Conservation (phyloP, 2,113 vertebrate species). For the Lophius piscatorius region DNA sequence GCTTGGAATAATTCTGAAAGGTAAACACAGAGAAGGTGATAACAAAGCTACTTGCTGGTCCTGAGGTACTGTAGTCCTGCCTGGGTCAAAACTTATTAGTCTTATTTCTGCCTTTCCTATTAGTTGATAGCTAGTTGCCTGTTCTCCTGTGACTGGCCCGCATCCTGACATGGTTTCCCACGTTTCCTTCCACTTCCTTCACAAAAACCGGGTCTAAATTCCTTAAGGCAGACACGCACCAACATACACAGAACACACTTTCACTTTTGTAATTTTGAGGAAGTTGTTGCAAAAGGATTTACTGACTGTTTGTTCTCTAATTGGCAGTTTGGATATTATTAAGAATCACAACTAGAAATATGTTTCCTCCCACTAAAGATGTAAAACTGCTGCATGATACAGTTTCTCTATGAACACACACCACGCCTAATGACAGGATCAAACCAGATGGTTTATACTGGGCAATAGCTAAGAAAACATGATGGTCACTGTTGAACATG, state of each 20-base stretch:
- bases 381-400: slow-evolving; percentile 24
- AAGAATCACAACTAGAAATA: slow-evolving; percentile 32
- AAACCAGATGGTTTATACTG: slow-evolving; percentile 31
- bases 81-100: slow-evolving; percentile 33
- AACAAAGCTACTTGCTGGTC: too few relatives aligned
- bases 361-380: slow-evolving; percentile 16
- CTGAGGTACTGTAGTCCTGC: too few relatives aligned
- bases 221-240: slow-evolving; percentile 20
- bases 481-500: slow-evolving; percentile 15
- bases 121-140: slow-evolving; percentile 60
- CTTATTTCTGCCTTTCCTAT: slow-evolving; percentile 51
- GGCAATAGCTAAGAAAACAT: slow-evolving; percentile 22
- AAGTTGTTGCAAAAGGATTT: slow-evolving; percentile 44
- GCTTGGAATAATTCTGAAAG: too few relatives aligned
- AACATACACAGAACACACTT: slow-evolving; percentile 18
- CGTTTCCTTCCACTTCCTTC: slow-evolving; percentile 50
- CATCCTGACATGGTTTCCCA: slow-evolving; percentile 49
- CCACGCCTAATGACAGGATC: slow-evolving; percentile 8
- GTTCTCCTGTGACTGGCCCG: slow-evolving; percentile 59
- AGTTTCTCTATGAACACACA: slow-evolving; percentile 16
- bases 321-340: slow-evolving; percentile 36
- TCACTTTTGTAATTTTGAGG: slow-evolving; percentile 25
- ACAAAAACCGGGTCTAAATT: slow-evolving; percentile 58
- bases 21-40: too few relatives aligned
- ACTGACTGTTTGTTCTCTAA: slow-evolving; percentile 34